Conservation (phyloP, 30 jellyfish, hydroid and myxozoan genomes). For the Aurelia coerulea region DNA sequence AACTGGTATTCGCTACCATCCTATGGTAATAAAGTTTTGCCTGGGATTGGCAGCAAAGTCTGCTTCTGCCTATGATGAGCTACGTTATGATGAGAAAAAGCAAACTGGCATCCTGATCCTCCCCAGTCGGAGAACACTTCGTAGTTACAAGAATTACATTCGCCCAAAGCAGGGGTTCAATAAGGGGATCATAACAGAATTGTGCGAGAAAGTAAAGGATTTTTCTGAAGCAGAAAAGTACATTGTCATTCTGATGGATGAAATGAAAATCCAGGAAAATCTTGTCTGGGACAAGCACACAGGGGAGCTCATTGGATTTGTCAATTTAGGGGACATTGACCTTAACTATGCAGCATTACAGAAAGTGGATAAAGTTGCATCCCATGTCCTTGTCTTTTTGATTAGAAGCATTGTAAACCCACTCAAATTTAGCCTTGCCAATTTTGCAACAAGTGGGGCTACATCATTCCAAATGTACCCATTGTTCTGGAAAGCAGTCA, state of each 20-base stretch:
- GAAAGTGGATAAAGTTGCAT: conserved; percentile 1
- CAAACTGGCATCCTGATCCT: conserved; percentile 55
- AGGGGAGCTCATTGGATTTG: conserved; percentile 65
- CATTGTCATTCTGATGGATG: conserved; percentile 32
- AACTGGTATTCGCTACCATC: conserved; percentile 32
- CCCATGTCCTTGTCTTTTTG: conserved; percentile 67
- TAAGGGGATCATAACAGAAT: conserved; percentile 16
- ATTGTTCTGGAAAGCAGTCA: conserved; percentile 11
- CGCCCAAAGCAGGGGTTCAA: conserved; percentile 52
- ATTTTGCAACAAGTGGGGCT: conserved; percentile 67
- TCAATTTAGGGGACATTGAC: conserved; percentile 58
- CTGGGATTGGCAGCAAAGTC: conserved; percentile 30
- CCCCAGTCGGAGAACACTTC: conserved; percentile 61
- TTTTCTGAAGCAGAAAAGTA: conserved; percentile 22
- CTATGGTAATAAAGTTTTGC: conserved; percentile 19
- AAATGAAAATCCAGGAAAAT: conserved; percentile 28
- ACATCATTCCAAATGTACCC: conserved; percentile 61
- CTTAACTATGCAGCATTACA: conserved; percentile 24
- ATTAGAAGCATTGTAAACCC: conserved; percentile 63
- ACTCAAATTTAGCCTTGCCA: conserved; percentile 46
- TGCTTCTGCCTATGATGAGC: conserved; percentile 12
- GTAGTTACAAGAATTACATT: conserved; percentile 27
- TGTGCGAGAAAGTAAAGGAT: conserved; percentile 13
- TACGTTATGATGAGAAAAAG: conserved; percentile 36
- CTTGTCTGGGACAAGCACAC: conserved; percentile 45